Evolutionary conservation across 1,140 invertebrate species (phyloP).

Genomic region (Brachystomella parvula): DNA sequence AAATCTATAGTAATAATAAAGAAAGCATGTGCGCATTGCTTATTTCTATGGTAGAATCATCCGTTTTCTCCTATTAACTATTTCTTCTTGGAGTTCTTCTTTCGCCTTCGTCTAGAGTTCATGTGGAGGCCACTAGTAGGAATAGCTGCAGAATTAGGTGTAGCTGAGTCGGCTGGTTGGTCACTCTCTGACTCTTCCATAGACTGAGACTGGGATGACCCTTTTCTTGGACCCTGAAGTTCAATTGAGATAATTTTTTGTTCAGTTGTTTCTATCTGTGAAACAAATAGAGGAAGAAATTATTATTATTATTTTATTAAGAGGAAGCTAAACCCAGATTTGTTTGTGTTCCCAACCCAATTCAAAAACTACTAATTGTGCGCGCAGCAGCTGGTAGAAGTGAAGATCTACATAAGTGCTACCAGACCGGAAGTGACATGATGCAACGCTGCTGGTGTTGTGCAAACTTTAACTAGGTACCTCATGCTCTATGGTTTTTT

Average conservation of each 20-base stretch:
- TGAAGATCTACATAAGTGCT: not conserved
- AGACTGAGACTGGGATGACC: conserved; percentile 18
- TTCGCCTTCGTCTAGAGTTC: not conserved
- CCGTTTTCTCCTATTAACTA: no score
- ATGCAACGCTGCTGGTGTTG: not conserved
- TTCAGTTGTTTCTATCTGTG: conserved; percentile 72
- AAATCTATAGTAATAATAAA: no score
- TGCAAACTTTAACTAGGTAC: conserved; percentile 45
- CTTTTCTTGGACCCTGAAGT: conserved; percentile 52
- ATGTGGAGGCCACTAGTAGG: not conserved
- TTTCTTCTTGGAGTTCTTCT: conserved; percentile 30
- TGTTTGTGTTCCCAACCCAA: no score
- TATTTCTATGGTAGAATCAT: no score
- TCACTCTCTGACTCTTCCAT: conserved; percentile 36
- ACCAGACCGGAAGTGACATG: not conserved
- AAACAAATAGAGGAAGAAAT: not conserved
- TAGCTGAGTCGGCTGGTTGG: conserved; percentile 41
- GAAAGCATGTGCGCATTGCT: no score
- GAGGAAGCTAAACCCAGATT: not conserved
- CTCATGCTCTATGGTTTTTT: conserved; percentile 91
- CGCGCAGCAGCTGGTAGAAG: not conserved
- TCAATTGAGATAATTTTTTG: conserved; percentile 81
- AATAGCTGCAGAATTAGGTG: conserved; percentile 9
- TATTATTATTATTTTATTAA: not conserved
- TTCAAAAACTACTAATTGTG: not conserved